Base-by-base conservation (phyloP, 2,113 vertebrate species). In the Antidorcas marsupialis region DNA sequence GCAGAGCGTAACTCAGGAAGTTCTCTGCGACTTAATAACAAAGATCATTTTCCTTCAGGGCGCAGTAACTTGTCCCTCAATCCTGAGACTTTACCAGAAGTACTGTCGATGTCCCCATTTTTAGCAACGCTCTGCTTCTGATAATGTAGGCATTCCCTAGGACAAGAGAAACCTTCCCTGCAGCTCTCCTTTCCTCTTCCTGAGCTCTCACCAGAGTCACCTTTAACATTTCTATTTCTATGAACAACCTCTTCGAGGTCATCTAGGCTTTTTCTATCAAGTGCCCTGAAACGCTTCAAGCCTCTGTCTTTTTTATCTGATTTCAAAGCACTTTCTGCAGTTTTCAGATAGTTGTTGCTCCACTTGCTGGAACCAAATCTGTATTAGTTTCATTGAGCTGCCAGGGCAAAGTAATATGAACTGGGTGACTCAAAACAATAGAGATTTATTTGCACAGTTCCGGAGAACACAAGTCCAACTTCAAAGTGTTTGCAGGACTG, bases 61-160 rank as follows among this genome's bases (percentile, higher is more conserved):
- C 23, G 39, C 25, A 74, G 33, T 15, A 55, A 14, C 39, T 27
- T 17, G 71, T 5, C 30, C 71, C 36, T 85, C 25, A n/a, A 30
- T 86, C 71, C 7, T n/a, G 5, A 83, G 74, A 53, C 64, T 19
- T 39, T 9, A 28, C 11, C 2, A 14, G 71, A 94, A 64, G 62
- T 23, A 57, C 12, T 11, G 57, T 17, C 15, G 36, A n/a, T 1
- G 1, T 12, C 47, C 12, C 0, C 28, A 10, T 7, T 30, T 36
- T 52, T 8, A 33, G 60, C 12, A 74, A 36, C 2, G 21, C 7
- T 59, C 57, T 45, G 11, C 84, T 64, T 14, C 3, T 0, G 5
- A 36, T 33, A 43, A 50, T 6, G 2, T 1, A 27, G 64, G 3
- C 13, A 14, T 47, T 45, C 15, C 30, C 53, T 3, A 59, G 36